Base-by-base conservation (phyloP, 2,888 invertebrate species). In the Eupeodes luniger region DNA sequence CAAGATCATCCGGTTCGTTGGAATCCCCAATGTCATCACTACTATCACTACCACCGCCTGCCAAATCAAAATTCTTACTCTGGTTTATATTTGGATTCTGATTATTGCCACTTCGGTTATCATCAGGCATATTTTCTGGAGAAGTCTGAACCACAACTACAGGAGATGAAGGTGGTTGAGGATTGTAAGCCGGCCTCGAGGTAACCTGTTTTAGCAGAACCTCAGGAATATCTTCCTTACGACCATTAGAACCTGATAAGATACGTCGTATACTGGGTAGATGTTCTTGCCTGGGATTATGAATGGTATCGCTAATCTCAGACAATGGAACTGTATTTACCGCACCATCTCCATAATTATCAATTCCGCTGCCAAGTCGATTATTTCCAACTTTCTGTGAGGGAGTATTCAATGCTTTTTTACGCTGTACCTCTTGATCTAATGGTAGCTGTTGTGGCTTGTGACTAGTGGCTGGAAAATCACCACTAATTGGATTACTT, bases 211-310 rank as follows among this genome's bases (percentile, higher is more conserved):
- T 94, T 36, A 97, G 93, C 0, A 97, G 93, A 61, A 97, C 96
- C 89, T 97, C 97, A 0, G 97, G 96, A 76, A 97, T 96, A 90
- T 97, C 96, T 90, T 97, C 96, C 90, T 97, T 97, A 47, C 97
- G 94, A 0, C 98, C 98, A 92, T 97, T 97, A 72, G 97, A 97
- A 1, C 98, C 98, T 70, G 97, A 97, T 36, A 98, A 94, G 91
- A 98, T 98, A 78, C 98, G 95, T 4, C 97, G 96, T 90, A 98
- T 97, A 89, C 97, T 96, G 4, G 97, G 97, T 91, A 97, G 96
- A 92, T 96, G 96, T 78, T 97, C 95, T 49, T 93, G 91, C 36
- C 89, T 57, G 10, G 94, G 94, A 90, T 96, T 96, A 16, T 79
- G 92, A 34, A 81, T 75, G 0, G 80, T 59, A 44, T 88, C 88